Evolutionary conservation across 2,888 invertebrate genomes (phyloP).

Genomic region (Torymus tubicola): DNA sequence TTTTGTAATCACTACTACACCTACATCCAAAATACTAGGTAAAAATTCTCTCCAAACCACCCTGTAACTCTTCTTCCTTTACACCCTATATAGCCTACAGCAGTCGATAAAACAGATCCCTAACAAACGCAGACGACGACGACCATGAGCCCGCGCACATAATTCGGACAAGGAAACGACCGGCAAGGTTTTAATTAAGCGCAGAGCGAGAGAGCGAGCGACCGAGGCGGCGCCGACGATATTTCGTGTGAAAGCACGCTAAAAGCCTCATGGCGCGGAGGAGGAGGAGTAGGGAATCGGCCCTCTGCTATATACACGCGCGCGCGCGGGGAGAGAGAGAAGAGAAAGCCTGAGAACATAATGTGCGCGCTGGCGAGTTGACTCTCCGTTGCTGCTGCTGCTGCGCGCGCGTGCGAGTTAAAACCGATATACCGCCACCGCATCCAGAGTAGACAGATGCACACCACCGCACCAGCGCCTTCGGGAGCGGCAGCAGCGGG

Average conservation of each 20-base stretch:
- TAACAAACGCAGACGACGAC: too few relatives aligned
- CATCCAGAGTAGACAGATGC: slow-evolving; percentile 45
- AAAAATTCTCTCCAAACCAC: too few relatives aligned
- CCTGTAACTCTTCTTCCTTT: too few relatives aligned
- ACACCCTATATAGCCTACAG: too few relatives aligned
- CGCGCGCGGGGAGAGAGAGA: slow-evolving; percentile 68
- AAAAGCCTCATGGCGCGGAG: slow-evolving; percentile 55
- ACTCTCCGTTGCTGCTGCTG: slow-evolving; percentile 33
- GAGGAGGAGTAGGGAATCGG: slow-evolving; percentile 11
- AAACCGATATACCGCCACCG: slow-evolving; percentile 11
- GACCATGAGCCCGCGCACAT: too few relatives aligned
- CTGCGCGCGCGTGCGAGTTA: not conserved
- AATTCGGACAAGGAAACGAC: too few relatives aligned
- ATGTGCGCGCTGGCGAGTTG: slow-evolving; percentile 61
- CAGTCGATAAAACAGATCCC: too few relatives aligned
- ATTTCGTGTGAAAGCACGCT: slow-evolving; percentile 73
- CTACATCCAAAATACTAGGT: too few relatives aligned
- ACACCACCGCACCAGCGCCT: slow-evolving; percentile 42
- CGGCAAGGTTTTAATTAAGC: slow-evolving; percentile 44
- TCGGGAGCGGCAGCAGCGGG: slow-evolving; percentile 55
- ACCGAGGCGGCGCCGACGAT: slow-evolving; percentile 48
- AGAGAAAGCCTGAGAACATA: slow-evolving; percentile 76
- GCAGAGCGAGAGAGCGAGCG: not conserved
- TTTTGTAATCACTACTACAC: too few relatives aligned
- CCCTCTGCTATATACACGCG: slow-evolving; percentile 37